These are phyloP conservation scores for Streblospio benedicti DNA, from an alignment of 1,140 invertebrate species.

Conservation along the genomic window DNA sequence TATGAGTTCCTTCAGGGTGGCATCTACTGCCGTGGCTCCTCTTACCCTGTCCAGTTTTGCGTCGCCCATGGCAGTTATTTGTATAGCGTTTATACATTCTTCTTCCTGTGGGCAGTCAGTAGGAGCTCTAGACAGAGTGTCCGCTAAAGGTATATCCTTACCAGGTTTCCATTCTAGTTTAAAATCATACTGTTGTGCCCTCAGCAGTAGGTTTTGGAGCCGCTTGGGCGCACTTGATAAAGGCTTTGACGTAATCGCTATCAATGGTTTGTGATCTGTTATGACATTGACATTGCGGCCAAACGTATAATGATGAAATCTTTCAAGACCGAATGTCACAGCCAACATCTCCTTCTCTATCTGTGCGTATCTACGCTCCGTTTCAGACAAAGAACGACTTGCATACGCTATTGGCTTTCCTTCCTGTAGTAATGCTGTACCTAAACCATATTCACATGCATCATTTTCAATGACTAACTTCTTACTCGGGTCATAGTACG, in stretches of 20 bases:
- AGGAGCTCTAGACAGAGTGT: constrained; percentile 1
- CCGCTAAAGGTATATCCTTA: constrained; percentile 45
- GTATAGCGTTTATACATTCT: neutral
- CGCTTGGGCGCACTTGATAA: constrained; percentile 38
- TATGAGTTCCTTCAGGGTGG: neutral
- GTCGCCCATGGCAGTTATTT: no score
- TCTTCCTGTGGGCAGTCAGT: neutral
- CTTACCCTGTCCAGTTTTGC: neutral
- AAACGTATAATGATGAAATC: constrained; percentile 44
- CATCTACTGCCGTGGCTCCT: neutral
- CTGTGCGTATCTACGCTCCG: neutral
- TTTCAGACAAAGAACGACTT: neutral
- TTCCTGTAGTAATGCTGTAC: constrained; percentile 1
- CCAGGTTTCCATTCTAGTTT: constrained; percentile 37
- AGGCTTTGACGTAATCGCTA: constrained; percentile 42
- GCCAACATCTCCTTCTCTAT: constrained; percentile 48
- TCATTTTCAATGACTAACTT: neutral
- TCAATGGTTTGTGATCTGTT: constrained; percentile 41
- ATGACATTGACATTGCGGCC: constrained; percentile 25
- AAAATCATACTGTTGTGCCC: constrained; percentile 44
- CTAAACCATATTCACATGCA: constrained; percentile 8
- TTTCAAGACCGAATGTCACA: constrained; percentile 45
- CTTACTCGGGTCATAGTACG: constrained; percentile 5
- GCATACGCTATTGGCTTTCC: constrained; percentile 5
- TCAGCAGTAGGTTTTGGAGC: constrained; percentile 46